Percentiles rank a stretch among this genome's conserved stretches.
Conservation (phyloP, 2,797 vertebrate genomes). For the Clarias platycephalus region DNA sequence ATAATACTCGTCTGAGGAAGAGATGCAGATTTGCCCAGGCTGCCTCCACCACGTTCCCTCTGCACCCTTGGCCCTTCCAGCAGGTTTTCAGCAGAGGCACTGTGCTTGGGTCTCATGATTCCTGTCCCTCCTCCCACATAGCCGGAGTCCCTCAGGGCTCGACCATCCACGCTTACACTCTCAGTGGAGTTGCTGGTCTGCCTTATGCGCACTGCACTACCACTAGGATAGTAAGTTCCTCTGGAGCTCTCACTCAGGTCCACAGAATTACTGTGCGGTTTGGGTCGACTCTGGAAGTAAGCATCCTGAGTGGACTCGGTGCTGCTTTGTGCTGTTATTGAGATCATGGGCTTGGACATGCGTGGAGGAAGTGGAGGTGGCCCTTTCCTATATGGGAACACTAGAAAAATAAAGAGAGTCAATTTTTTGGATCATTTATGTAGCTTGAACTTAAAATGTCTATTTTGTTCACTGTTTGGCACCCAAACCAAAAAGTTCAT, state of each 20-base stretch:
- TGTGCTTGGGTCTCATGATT: constrained; percentile 79
- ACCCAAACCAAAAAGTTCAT: neutral
- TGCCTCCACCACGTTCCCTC: constrained; percentile 67
- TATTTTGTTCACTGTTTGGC: neutral
- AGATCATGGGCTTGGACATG: constrained; percentile 96
- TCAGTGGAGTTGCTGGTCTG: constrained; percentile 93
- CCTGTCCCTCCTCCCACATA: constrained; percentile 67
- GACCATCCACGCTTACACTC: constrained; percentile 79
- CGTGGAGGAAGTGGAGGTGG: constrained; percentile 94
- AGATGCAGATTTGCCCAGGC: constrained; percentile 76
- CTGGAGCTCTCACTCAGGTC: constrained; percentile 75
- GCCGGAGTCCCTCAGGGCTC: constrained; percentile 66
- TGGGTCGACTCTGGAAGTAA: constrained; percentile 77
- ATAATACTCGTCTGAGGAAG: constrained; percentile 81
- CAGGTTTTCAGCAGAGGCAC: constrained; percentile 84
- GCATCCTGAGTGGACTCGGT: constrained; percentile 95
- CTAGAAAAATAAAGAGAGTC: constrained; percentile 63
- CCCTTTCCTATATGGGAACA: constrained; percentile 95
- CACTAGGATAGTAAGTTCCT: constrained; percentile 68
- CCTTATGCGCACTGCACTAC: constrained; percentile 60
- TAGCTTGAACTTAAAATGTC: neutral
- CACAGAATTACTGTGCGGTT: constrained; percentile 88
- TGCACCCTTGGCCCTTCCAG: constrained; percentile 69
- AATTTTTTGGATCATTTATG: neutral
- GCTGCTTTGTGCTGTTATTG: constrained; percentile 96